Evolutionary conservation across 2,797 vertebrate genomes (phyloP).

Genomic region (Syncerus caffer): DNA sequence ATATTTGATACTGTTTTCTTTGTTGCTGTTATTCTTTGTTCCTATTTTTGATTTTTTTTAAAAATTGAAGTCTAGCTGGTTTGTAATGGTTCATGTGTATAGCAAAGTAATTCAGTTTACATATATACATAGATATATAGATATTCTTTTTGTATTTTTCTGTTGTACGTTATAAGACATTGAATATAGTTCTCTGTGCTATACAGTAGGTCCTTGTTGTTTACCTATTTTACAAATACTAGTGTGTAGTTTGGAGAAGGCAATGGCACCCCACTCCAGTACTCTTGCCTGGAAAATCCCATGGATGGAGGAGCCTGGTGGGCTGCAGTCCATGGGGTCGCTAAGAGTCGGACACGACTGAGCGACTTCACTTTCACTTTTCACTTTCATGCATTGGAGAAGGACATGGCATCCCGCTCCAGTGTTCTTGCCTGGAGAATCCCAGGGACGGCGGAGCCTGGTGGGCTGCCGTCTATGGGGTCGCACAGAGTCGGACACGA

Average conservation of each 20-base stretch:
- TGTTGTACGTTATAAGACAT: background rate
- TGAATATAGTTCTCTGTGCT: background rate
- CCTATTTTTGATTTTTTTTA: background rate
- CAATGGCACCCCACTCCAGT: fast-evolving
- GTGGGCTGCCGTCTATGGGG: no score
- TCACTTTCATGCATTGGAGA: no score
- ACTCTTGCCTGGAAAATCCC: no score
- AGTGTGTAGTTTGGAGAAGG: no score
- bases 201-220: background rate
- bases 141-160: background rate
- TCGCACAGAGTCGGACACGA: no score
- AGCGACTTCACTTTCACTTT: no score
- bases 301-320: fast-evolving
- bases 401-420: no score
- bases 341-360: fast-evolving
- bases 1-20: background rate
- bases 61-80: background rate
- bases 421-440: no score
- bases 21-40: background rate
- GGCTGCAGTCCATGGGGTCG: fast-evolving
- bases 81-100: background rate
- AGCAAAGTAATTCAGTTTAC: background rate
- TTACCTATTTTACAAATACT: background rate
- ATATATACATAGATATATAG: no score
- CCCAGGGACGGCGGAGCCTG: no score